phyloP scores from a whole-genome alignment of 2,888 invertebrate genomes.

The Macrophya annulata region DNA sequence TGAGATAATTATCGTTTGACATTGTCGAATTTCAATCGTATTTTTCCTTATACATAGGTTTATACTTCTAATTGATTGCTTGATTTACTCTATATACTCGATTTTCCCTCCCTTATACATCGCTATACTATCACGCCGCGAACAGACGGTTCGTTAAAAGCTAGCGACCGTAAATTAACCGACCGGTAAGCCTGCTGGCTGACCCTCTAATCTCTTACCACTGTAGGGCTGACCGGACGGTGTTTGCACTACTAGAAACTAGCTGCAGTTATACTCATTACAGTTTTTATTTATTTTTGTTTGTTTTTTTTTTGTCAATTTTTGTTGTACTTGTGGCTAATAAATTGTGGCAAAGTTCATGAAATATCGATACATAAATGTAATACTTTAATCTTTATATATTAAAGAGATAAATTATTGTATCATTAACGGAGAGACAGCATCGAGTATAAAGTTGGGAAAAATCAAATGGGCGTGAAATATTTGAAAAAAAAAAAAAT shows the following conservation, averaged over 20 bases:
- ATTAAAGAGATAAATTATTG: too few species aligned
- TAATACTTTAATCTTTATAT: too few species aligned
- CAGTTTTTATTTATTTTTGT: too few species aligned
- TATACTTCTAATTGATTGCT: background rate
- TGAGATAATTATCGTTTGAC: background rate
- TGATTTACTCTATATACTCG: background rate
- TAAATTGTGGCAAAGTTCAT: too few species aligned
- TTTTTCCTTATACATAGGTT: too few species aligned
- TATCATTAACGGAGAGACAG: too few species aligned
- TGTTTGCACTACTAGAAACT: conserved; percentile 39
- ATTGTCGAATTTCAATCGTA: background rate
- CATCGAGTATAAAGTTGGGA: too few species aligned
- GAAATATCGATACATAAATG: too few species aligned
- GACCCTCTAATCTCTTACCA: conserved; percentile 39
- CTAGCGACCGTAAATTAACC: conserved; percentile 30
- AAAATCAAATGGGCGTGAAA: too few species aligned
- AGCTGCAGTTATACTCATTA: background rate
- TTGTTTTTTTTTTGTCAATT: too few species aligned
- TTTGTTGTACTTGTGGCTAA: too few species aligned
- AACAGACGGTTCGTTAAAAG: conserved; percentile 44
- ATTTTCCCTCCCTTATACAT: background rate
- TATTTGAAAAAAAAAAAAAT: too few species aligned
- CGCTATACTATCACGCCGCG: background rate
- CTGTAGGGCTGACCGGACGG: conserved; percentile 24
- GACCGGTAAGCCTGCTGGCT: conserved; percentile 32